These are phyloP conservation scores for Gymnorhina tibicen DNA, from an alignment of 2,113 vertebrate genomes.

Conservation along the genomic window DNA sequence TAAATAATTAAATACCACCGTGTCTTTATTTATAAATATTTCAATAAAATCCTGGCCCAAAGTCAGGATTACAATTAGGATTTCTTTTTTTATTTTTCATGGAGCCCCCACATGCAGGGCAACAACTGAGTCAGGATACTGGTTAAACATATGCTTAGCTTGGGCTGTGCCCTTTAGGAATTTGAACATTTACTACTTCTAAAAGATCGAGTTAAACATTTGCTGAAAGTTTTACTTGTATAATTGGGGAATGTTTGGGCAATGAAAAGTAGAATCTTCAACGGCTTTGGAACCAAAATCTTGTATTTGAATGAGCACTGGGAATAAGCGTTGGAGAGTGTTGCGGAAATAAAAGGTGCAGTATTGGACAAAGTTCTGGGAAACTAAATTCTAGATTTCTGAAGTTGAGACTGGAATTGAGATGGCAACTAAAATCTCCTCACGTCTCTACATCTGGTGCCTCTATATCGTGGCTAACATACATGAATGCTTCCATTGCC, in stretches of 20 bases:
- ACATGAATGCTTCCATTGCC: constrained; percentile 23
- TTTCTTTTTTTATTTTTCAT: neutral
- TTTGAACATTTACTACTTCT: neutral
- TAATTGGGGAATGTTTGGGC: neutral
- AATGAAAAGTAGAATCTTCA: neutral
- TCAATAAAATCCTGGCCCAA: neutral
- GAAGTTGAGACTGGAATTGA: neutral
- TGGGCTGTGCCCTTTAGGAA: neutral
- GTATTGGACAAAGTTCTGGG: neutral
- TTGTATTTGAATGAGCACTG: neutral
- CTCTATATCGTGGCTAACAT: neutral
- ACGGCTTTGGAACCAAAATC: neutral
- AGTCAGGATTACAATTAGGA: neutral
- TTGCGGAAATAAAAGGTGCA: neutral
- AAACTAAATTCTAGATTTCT: neutral
- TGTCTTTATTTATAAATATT: neutral
- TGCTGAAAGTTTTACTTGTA: neutral
- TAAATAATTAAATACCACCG: constrained; percentile 7
- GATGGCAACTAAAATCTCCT: neutral
- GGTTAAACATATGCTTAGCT: neutral
- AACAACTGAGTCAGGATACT: neutral
- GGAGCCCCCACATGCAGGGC: neutral
- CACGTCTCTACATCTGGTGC: neutral
- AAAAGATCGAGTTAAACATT: neutral
- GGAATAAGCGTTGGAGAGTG: neutral